Conservation (phyloP, 1,140 invertebrate genomes). For the Octopus bimaculoides region DNA sequence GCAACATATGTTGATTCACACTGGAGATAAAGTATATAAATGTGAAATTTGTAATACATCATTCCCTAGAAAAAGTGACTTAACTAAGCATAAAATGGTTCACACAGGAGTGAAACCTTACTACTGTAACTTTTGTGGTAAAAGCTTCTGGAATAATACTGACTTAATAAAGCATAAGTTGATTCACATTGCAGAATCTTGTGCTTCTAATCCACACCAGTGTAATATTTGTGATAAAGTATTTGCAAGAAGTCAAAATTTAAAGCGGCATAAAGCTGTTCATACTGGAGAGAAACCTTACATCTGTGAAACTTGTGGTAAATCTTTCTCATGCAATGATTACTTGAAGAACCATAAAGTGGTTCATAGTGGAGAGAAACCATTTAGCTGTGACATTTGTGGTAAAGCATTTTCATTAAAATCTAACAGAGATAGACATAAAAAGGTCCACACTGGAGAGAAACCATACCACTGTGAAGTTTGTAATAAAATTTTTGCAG, state of each 20-base stretch:
- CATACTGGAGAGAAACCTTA: constrained; percentile 54
- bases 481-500: constrained; percentile 60
- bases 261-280: constrained; percentile 46
- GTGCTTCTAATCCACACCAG: too few relatives aligned
- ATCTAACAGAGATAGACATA: constrained; percentile 57
- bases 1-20: constrained; percentile 61
- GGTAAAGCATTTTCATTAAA: constrained; percentile 47
- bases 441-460: constrained; percentile 81
- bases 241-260: constrained; percentile 31
- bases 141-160: too few relatives aligned
- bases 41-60: constrained; percentile 80
- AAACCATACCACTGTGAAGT: constrained; percentile 77
- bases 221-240: constrained; percentile 60
- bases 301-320: constrained; percentile 54
- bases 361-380: constrained; percentile 51
- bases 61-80: constrained; percentile 54
- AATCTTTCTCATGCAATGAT: constrained; percentile 29
- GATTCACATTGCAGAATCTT: too few relatives aligned
- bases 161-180: too few relatives aligned
- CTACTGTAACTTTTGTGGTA: neutral
- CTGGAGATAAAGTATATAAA: constrained; percentile 83
- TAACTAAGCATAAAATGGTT: constrained; percentile 29
- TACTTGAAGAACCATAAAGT: constrained; percentile 47
- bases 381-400: constrained; percentile 64
- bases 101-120: constrained; percentile 16